Evolutionary conservation across 2,888 invertebrate species (phyloP), one percentile per base, ranked within the genome.

Genomic region (Darwinula stevensoni): DNA sequence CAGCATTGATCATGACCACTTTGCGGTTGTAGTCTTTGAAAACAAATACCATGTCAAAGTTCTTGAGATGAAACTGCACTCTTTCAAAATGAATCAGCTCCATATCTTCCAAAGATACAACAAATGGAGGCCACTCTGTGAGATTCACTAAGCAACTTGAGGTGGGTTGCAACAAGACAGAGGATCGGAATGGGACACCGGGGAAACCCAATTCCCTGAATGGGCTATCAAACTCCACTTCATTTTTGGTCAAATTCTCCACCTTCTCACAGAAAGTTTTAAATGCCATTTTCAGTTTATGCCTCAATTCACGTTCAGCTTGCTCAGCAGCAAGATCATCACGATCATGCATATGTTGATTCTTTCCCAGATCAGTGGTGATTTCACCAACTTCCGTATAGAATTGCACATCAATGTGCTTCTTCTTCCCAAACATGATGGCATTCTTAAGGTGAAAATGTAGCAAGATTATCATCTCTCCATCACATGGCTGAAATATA

Each of bases 371-470:
- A 59, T 99, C 97, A 0, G 97, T 99, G 0, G 94, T 94, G 36
- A 97, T 91, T 57, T 99, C 97, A 44, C 97, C 97, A 33, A 97
- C 97, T 57, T 97, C 97, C 1, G 97, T 97, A 52, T 94, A 99
- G 57, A 99, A 97, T 51, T 99, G 94, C 4, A 97, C 91, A 55
- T 97, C 94, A 1, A 80, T 67, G 44, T 97, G 94, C 47, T 99
- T 94, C 63, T 97, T 97, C 57, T 88, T 88, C 42, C 94, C 94
- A 59, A 94, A 97, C 78, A 97, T 76, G 38, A 97, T 97, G 16
- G 97, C 91, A 50, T 99, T 84, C 62, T 84, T 91, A 37, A 97
- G 61, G 57, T 97, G 88, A 54, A 99, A 99, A 61, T 97, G 97
- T 36, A 99, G 59, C 16, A 99, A 58, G 47, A 99, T 97, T 35